phyloP scores from a whole-genome alignment of 1,140 invertebrate species.

The Drosophila parvula region DNA sequence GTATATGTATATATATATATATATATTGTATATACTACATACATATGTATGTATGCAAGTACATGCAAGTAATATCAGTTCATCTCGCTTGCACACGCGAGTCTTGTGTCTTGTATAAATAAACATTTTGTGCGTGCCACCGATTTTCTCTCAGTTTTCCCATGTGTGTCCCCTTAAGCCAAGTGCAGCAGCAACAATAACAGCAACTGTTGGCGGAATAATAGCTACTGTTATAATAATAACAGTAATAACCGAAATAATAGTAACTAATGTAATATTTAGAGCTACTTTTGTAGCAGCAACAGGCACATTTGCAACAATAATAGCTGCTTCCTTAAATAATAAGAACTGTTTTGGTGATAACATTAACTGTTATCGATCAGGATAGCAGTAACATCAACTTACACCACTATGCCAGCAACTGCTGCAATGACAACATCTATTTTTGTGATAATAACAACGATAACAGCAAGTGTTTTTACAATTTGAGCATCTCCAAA shows the following conservation, averaged over 20 bases:
- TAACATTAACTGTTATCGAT: not conserved
- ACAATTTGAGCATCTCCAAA: not conserved
- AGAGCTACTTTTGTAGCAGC: not conserved
- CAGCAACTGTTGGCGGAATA: conserved; percentile 7
- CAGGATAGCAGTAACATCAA: not conserved
- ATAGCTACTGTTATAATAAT: not conserved
- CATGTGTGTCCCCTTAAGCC: conserved; percentile 34
- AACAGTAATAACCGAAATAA: not conserved
- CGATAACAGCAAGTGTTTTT: not conserved
- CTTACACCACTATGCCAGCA: too few species aligned
- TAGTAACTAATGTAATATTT: conserved; percentile 1
- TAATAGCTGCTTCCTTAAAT: not conserved
- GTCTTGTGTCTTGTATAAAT: conserved; percentile 47
- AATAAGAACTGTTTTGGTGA: not conserved
- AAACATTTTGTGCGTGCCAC: conserved; percentile 69
- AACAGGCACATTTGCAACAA: not conserved
- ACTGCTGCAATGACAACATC: not conserved
- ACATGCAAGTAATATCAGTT: not conserved
- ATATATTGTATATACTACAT: conserved; percentile 32
- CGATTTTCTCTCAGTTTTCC: conserved; percentile 24
- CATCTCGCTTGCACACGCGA: not conserved
- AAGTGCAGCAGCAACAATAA: conserved; percentile 61
- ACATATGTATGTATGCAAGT: conserved; percentile 38
- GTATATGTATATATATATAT: conserved; percentile 39
- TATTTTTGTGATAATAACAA: too few species aligned